A percentile compares a stretch with the other conserved stretches of the same genome.
These are phyloP conservation scores for Eupithecia abbreviata DNA, from an alignment of 2,888 invertebrate species.

Conservation along the genomic window DNA sequence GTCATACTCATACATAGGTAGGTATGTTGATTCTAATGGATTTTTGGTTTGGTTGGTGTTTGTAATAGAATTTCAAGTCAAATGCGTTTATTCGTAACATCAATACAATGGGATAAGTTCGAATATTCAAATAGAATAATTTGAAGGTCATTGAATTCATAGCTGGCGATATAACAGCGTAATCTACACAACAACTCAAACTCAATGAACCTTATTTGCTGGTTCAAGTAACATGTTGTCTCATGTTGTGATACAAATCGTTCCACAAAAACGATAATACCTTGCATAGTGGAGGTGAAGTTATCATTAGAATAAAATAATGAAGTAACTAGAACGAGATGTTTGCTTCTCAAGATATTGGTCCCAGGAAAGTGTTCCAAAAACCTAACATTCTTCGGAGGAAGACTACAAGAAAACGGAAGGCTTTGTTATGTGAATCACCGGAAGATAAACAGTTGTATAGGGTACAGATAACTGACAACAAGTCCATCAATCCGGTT, in stretches of 20 bases:
- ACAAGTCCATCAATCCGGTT: neutral
- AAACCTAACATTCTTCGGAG: constrained; percentile 77
- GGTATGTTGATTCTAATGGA: neutral
- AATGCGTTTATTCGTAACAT: neutral
- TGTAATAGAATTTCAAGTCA: neutral
- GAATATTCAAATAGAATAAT: neutral
- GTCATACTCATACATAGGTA: too few relatives aligned
- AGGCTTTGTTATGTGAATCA: constrained; percentile 46
- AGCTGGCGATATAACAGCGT: neutral
- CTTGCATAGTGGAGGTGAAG: neutral
- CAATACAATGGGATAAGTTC: neutral
- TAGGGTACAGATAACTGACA: constrained; percentile 8
- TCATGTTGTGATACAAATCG: neutral
- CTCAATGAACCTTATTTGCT: neutral
- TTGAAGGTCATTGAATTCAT: neutral
- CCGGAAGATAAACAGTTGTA: constrained; percentile 22
- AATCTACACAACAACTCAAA: neutral
- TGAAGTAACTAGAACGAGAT: constrained; percentile 52
- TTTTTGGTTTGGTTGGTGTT: neutral
- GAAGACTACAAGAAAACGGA: constrained; percentile 55
- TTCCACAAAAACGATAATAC: neutral
- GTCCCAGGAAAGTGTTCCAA: constrained; percentile 66
- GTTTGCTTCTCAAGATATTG: constrained; percentile 69
- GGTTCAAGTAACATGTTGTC: neutral
- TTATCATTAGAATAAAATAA: constrained; percentile 17